Conservation (phyloP, 2,113 vertebrate species). For the Epinephelus moara region DNA sequence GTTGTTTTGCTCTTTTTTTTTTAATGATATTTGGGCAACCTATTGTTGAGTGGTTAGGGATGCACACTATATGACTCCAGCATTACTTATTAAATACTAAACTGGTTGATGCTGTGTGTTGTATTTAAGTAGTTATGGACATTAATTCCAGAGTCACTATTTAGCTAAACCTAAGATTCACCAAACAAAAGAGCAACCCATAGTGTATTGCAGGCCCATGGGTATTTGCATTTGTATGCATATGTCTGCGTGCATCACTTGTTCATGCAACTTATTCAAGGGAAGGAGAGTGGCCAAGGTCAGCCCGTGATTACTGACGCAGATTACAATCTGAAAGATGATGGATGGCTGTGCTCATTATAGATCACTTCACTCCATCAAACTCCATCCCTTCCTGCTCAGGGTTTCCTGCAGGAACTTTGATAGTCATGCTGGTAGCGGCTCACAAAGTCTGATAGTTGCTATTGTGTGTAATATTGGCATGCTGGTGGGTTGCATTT, state of each 20-base stretch:
- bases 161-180: not conserved
- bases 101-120: no score
- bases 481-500: not conserved
- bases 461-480: not conserved
- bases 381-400: constrained; percentile 9
- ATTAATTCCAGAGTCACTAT: not conserved
- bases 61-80: no score
- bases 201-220: fast-evolving
- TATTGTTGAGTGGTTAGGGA: no score
- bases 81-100: no score
- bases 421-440: not conserved
- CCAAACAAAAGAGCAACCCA: no score
- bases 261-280: constrained; percentile 12
- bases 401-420: not conserved
- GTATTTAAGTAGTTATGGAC: not conserved
- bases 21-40: no score
- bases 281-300: constrained; percentile 45
- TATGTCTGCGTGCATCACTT: not conserved
- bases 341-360: constrained; percentile 48
- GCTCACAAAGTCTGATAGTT: constrained; percentile 13
- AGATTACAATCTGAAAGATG: constrained; percentile 54
- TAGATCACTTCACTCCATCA: constrained; percentile 41
- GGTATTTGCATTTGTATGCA: not conserved
- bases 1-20: no score
- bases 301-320: constrained; percentile 35